These are phyloP conservation scores for Ypsolopha sequella DNA, from an alignment of 2,888 invertebrate species.

Conservation along the genomic window DNA sequence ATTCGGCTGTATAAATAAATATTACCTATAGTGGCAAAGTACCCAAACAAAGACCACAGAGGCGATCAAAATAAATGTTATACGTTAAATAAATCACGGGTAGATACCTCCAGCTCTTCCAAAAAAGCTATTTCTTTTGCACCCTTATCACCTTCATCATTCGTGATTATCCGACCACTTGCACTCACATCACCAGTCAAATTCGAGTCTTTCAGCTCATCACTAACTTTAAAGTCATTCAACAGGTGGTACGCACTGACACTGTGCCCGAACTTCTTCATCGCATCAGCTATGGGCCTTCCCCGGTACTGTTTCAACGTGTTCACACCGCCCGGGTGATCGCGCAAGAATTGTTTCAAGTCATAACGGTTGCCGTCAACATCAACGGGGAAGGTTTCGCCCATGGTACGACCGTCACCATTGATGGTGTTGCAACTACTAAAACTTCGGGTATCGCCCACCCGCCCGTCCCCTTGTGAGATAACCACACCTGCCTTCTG, in stretches of 20 bases:
- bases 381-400: slow-evolving; percentile 30
- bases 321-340: slow-evolving; percentile 82
- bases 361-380: slow-evolving; percentile 72
- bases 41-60: too few relatives aligned
- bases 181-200: slow-evolving; percentile 46
- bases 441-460: too few relatives aligned
- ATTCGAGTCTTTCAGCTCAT: slow-evolving; percentile 53
- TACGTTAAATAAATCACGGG: too few relatives aligned
- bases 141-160: slow-evolving; percentile 30
- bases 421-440: neutral
- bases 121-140: slow-evolving; percentile 41
- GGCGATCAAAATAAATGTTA: too few relatives aligned
- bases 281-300: slow-evolving; percentile 63
- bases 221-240: slow-evolving; percentile 67
- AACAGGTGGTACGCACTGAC: slow-evolving; percentile 75
- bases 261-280: slow-evolving; percentile 72
- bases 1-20: too few relatives aligned
- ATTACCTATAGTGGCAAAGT: too few relatives aligned
- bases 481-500: neutral
- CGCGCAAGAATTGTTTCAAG: slow-evolving; percentile 73
- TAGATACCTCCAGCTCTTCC: slow-evolving; percentile 56
- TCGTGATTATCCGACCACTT: slow-evolving; percentile 50
- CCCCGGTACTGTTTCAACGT: slow-evolving; percentile 71
- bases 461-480: neutral
- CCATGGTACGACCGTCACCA: slow-evolving; percentile 18